Evolutionary conservation across 2,888 invertebrate genomes (phyloP).

Genomic region (Eupithecia abbreviata): DNA sequence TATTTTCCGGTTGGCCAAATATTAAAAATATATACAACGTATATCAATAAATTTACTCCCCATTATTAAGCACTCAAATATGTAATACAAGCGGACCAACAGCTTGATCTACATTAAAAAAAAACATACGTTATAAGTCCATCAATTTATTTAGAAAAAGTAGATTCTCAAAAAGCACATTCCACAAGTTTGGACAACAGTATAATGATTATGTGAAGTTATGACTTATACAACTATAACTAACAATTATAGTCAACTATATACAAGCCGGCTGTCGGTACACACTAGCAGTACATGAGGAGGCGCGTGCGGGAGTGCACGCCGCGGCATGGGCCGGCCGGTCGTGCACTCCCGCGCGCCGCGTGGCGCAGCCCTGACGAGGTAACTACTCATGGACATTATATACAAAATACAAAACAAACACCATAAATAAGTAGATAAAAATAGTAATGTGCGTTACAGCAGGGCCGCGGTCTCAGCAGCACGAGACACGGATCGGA

Average conservation of each 20-base stretch:
- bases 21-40: too few relatives aligned
- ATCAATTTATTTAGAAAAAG: conserved; percentile 72
- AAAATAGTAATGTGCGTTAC: neutral
- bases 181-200: conserved; percentile 54
- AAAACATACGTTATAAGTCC: conserved; percentile 53
- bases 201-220: conserved; percentile 53
- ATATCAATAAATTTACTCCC: too few relatives aligned
- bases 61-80: too few relatives aligned
- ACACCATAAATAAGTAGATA: neutral
- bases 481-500: neutral
- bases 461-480: neutral
- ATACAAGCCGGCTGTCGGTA: conserved; percentile 30
- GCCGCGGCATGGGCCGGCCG: neutral
- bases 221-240: conserved; percentile 51
- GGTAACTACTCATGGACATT: neutral
- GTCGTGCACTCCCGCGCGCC: too few relatives aligned
- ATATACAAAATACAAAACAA: neutral
- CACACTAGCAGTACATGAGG: neutral
- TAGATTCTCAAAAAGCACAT: conserved; percentile 66
- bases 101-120: neutral
- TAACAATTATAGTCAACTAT: conserved; percentile 28
- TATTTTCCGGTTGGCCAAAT: too few relatives aligned
- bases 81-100: too few relatives aligned
- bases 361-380: neutral
- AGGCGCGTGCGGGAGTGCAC: neutral